Conservation (phyloP, 1,140 invertebrate genomes). For the Habropoda laboriosa region DNA sequence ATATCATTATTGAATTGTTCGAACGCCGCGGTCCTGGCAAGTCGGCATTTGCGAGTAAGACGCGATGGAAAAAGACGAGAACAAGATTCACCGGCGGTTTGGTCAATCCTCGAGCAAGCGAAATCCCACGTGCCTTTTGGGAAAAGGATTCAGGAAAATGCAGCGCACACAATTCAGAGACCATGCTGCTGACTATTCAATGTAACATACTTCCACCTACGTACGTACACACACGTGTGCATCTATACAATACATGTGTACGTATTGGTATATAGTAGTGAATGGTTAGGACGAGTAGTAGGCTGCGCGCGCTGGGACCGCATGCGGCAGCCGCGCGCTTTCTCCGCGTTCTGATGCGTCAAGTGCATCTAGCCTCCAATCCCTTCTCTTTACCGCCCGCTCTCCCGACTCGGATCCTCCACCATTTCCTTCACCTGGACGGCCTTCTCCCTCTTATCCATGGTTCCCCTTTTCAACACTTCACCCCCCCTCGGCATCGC, state of each 20-base stretch:
- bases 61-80: neutral
- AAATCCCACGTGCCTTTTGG: neutral
- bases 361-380: slow-evolving; percentile 69
- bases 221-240: neutral
- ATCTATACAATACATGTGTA: no score
- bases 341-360: slow-evolving; percentile 74
- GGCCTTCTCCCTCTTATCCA: slow-evolving; percentile 50
- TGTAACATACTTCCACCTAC: neutral
- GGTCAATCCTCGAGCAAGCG: neutral
- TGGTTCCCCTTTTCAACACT: slow-evolving; percentile 49
- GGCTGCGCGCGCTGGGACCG: slow-evolving; percentile 76
- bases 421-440: slow-evolving; percentile 60
- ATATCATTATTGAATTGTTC: neutral
- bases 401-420: slow-evolving; percentile 45
- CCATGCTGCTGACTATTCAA: no score
- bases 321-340: slow-evolving; percentile 73
- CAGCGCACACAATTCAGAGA: neutral
- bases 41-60: no score
- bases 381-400: slow-evolving; percentile 28
- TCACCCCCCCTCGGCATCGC: slow-evolving; percentile 66
- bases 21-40: no score
- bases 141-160: neutral
- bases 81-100: neutral
- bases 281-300: slow-evolving; percentile 58
- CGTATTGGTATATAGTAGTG: no score